Evolutionary conservation across 2,888 invertebrate species (phyloP), one percentile per base, ranked within the genome.

Genomic region (Gasteruption jaculator): DNA sequence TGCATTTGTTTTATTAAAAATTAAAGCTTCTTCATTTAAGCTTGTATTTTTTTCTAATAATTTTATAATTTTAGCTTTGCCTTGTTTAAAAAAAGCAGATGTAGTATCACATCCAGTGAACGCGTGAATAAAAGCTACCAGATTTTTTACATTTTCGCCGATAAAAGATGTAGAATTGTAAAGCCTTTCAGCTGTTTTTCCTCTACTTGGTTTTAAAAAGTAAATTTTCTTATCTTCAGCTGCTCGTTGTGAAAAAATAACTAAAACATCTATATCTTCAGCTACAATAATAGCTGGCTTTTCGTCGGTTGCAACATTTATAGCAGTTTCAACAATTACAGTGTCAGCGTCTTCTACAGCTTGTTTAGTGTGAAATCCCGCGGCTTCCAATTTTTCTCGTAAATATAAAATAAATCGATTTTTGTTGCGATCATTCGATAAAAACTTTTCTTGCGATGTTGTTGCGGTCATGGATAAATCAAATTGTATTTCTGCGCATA

Each of bases 241-340:
- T 21, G 26, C 21, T 24, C 33, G 26, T 24, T 36, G 46, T n/a
- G 46, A 46, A 32, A 54, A 44, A 16, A 62, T 46, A n/a, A 58
- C 54, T 11, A 62, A 42, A 8, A 59, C 31, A 49, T 61, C 61
- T 10, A 53, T 46, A 27, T 57, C 56, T 35, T 53, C 45, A 7
- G 41, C 50, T 5, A 56, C 48, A 18, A 58, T 44, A 11, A 54
- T 34, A 10, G 48, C 48, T 19, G 29, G 20, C 24, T 37, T 41
- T 20, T 19, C 41, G n/a, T 33, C 12, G 5, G 34, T 27, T 3
- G 43, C 34, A 16, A 38, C 24, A 18, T 45, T 31, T 14, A 49
- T 37, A 20, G 43, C 44, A 8, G 42, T 46, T 45, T 41, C 12
- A 19, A 46, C 29, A 10, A 46, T 43, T 12, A 46, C 14, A 16